A percentile compares a stretch with the other conserved stretches of the same genome.
These are phyloP conservation scores for Lasioglossum morio DNA, from an alignment of 2,888 invertebrate species.

Conservation along the genomic window DNA sequence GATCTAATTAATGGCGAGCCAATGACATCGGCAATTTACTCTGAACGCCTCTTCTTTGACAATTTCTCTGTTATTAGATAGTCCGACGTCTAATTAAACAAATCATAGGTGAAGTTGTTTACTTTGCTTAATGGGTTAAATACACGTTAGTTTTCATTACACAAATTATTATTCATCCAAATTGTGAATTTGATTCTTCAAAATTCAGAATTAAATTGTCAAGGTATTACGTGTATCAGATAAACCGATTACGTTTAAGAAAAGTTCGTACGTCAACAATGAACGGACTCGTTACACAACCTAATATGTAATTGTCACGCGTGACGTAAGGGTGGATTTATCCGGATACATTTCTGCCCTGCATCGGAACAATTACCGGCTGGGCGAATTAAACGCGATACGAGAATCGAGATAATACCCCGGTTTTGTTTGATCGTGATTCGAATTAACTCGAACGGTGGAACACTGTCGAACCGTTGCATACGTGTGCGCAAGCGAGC, in stretches of 20 bases:
- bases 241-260: too few species aligned
- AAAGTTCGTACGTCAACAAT: too few species aligned
- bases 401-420: slow-evolving; percentile 27
- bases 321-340: slow-evolving; percentile 6
- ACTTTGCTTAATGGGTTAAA: neutral
- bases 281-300: neutral
- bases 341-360: neutral
- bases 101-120: neutral
- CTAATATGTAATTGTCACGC: slow-evolving; percentile 7
- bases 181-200: too few species aligned
- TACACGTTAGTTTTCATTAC: neutral
- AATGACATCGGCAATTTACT: neutral
- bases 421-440: slow-evolving; percentile 27
- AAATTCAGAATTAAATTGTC: too few species aligned
- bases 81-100: neutral
- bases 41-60: neutral
- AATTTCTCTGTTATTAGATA: neutral
- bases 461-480: neutral
- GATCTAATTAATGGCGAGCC: slow-evolving; percentile 39
- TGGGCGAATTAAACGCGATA: slow-evolving; percentile 21
- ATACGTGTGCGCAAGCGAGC: neutral
- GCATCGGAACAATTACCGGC: slow-evolving; percentile 8
- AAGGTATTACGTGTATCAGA: too few species aligned
- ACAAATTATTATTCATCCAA: neutral
- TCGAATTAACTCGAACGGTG: slow-evolving; percentile 29